These are phyloP conservation scores for Callionymus lyra DNA, from an alignment of 2,113 vertebrate genomes.

Conservation along the genomic window DNA sequence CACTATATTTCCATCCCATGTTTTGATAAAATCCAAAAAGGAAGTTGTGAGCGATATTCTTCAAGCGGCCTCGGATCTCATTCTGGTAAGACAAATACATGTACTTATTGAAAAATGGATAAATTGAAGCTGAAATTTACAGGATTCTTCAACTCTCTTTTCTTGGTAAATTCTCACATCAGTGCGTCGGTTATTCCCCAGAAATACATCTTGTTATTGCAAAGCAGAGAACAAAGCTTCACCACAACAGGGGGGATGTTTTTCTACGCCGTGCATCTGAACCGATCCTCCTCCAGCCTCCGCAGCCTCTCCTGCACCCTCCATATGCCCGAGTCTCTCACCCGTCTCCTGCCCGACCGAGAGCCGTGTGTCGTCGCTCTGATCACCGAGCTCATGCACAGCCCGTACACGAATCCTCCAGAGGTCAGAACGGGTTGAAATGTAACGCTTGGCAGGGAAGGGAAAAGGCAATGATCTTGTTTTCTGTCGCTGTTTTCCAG, in stretches of 20 bases:
- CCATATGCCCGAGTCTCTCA: constrained; percentile 48
- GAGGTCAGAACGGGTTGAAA: constrained; percentile 44
- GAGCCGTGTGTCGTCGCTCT: constrained; percentile 53
- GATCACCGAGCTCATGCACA: constrained; percentile 50
- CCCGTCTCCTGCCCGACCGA: constrained; percentile 10
- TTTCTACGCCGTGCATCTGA: constrained; percentile 22
- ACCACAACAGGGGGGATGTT: constrained; percentile 30
- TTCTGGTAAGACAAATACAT: constrained; percentile 62
- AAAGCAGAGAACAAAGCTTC: constrained; percentile 33
- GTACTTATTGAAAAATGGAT: neutral
- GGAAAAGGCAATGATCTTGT: neutral
- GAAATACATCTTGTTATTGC: constrained; percentile 41
- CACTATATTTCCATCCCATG: neutral
- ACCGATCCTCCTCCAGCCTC: constrained; percentile 24
- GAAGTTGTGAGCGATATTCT: constrained; percentile 47
- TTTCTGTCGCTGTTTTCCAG: constrained; percentile 41
- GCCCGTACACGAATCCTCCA: constrained; percentile 35
- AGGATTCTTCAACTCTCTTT: too few species aligned
- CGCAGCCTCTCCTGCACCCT: constrained; percentile 38
- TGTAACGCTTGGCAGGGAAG: neutral
- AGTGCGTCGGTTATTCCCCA: constrained; percentile 25
- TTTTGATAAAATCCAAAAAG: neutral
- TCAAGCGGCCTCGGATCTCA: constrained; percentile 47
- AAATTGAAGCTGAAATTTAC: too few species aligned
- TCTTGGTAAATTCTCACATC: neutral